Evolutionary conservation across 2,888 invertebrate species (phyloP), one percentile per base, ranked within the genome.

Genomic region (Encarsia formosa): DNA sequence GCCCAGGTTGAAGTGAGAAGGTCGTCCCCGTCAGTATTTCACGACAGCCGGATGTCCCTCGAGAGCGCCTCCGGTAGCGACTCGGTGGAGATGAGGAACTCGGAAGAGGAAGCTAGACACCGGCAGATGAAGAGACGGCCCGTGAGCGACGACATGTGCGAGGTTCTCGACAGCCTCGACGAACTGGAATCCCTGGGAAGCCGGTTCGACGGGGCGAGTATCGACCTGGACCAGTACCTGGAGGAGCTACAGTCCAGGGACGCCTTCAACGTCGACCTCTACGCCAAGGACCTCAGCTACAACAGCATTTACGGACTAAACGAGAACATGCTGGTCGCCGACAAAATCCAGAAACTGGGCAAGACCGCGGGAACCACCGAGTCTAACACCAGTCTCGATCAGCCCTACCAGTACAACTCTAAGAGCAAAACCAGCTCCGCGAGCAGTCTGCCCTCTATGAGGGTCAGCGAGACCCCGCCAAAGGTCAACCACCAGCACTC

Each of bases 221-320:
- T 82, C n/a, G 84, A 86, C 65, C 75, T 87, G 43, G 86, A 87
- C 68, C 80, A 79, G 56, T 87, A 85, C 69, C 75, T 87, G 40
- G 81, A 83, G 62, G 82, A 85, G 59, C 74, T 87, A 56, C 82
- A 82, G 65, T 77, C 80, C 2, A 77, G 76, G 47, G 79, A 78
- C 56, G 69, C 77, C 32, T 76, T 59, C 46, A 71, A 74, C 56
- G 67, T 72, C 1, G 73, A 71, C 37, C 54, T 70, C 18, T 78
- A 71, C 49, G 62, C 75, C 15, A 72, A 71, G 38, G 67, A 69
- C 26, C 54, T 69, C 5, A 69, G 68, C 19, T 70, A 70, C 57
- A 71, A 70, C 40, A 69, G 69, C 24, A 68, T 72, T 6, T 72
- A 71, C 44, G 70, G 69, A 0, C 65, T 69, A 26, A 70, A 70